Conservation (phyloP, 2,113 vertebrate species). For the Lepidothrix coronata region DNA sequence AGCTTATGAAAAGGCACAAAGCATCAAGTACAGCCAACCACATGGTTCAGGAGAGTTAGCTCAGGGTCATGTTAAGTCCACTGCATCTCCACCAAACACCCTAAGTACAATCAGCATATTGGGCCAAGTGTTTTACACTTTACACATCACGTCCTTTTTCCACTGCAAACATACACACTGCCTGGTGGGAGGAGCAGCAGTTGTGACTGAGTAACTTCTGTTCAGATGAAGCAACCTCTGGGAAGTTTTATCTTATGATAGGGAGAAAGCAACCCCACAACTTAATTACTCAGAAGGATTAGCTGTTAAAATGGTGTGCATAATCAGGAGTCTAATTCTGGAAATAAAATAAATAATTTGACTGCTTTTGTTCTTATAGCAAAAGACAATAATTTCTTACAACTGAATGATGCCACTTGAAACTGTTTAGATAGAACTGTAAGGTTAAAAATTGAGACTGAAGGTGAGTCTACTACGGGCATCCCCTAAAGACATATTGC, state of each 20-base stretch:
- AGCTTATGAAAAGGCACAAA: background rate
- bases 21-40: background rate
- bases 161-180: background rate
- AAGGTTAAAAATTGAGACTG: background rate
- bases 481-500: background rate
- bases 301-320: background rate
- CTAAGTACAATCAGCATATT: fast-evolving
- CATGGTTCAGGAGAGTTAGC: background rate
- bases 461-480: background rate
- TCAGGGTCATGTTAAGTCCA: background rate
- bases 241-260: background rate
- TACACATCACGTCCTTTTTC: background rate
- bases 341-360: background rate
- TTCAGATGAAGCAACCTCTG: background rate
- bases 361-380: background rate
- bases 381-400: background rate
- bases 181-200: background rate
- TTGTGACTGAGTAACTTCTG: background rate
- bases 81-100: background rate
- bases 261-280: background rate
- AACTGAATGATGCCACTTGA: background rate
- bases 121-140: background rate
- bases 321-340: background rate
- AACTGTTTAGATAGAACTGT: background rate
- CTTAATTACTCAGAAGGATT: background rate